Evolutionary conservation across 2,888 invertebrate species (phyloP), one percentile per base, ranked within the genome.

Genomic region (Temnothorax rugatulus): DNA sequence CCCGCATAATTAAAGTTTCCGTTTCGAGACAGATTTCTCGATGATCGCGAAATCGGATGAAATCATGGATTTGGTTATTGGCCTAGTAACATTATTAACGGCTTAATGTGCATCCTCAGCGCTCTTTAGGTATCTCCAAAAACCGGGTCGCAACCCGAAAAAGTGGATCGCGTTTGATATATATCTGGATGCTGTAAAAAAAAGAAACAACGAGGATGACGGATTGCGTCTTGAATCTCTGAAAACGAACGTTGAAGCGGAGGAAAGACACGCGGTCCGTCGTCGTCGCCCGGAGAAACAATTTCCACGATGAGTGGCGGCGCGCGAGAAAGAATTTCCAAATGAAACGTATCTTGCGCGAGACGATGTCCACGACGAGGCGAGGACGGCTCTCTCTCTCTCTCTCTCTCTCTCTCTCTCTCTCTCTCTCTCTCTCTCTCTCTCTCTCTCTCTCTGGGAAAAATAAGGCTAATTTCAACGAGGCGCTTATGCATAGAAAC

Each of bases 201-300:
- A 88, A 50, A 88, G n/a, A 15, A 38, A 41, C 18, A n/a, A 57
- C 18, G 18, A 3, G 54, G 4, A 38, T 47, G 13, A 38, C 61
- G 73, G 50, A 83, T 44, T 44, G 79, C 68, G 47, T 84, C 69
- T 83, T 84, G 68, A 87, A 86, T 89, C 79, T 25, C n/a, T 29
- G 63, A 74, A 68, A 82, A 76, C 29, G 82, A 47, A 50, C 47
- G 21, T 21, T 50, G 74, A 21, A 34, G 34, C 11, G 25, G 25
- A 59, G 34, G 34, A 38, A 38, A 25, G 54, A 38, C 8, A 38
- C 34, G 44, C 13, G 57, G 15, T 69, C 15, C 44, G 29, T 71
- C 34, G 44, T 71, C 34, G 44, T 71, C 44, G 34, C n/a, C 11
- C 59, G 79, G 38, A 25, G 38, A 59, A 61, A 81, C 74, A 73